Evolutionary conservation across 1,140 invertebrate species (phyloP).

Genomic region (Xylocopa sonorina): DNA sequence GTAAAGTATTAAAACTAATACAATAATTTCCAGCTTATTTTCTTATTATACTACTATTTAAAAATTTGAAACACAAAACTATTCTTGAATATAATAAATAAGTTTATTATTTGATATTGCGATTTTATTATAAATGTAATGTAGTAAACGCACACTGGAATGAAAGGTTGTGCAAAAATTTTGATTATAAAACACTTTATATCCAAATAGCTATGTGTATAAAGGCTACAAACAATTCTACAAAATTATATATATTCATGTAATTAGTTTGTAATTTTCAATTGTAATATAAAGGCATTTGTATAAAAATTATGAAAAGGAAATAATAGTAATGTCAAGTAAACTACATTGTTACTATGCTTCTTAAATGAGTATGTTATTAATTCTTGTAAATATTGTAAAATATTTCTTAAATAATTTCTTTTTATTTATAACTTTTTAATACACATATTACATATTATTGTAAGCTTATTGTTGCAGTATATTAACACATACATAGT

Average conservation of each 20-base stretch:
- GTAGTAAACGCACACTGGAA: not conserved
- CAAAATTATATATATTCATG: not conserved
- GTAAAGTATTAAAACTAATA: not conserved
- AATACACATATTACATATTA: constrained; percentile 19
- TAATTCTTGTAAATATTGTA: not conserved
- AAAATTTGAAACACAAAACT: not conserved
- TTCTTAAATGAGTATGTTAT: not conserved
- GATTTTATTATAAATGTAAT: constrained; percentile 1
- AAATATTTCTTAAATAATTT: not conserved
- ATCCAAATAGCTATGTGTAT: constrained; percentile 17
- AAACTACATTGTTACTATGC: not conserved
- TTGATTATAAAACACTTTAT: constrained; percentile 11
- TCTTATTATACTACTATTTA: not conserved
- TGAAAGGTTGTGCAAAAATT: not conserved
- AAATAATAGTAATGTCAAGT: constrained; percentile 20
- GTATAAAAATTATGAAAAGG: constrained; percentile 6
- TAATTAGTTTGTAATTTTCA: constrained; percentile 31
- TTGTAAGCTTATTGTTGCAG: constrained; percentile 13
- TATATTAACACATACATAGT: constrained; percentile 26
- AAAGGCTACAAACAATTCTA: constrained; percentile 3
- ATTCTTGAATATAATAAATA: constrained; percentile 4
- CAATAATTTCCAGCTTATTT: not conserved
- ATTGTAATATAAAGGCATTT: constrained; percentile 22
- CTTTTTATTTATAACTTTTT: constrained; percentile 27
- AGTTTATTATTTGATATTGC: not conserved